Evolutionary conservation across 2,113 vertebrate genomes (phyloP), one percentile per base, ranked within the genome.

Genomic region (Marmota monax): DNA sequence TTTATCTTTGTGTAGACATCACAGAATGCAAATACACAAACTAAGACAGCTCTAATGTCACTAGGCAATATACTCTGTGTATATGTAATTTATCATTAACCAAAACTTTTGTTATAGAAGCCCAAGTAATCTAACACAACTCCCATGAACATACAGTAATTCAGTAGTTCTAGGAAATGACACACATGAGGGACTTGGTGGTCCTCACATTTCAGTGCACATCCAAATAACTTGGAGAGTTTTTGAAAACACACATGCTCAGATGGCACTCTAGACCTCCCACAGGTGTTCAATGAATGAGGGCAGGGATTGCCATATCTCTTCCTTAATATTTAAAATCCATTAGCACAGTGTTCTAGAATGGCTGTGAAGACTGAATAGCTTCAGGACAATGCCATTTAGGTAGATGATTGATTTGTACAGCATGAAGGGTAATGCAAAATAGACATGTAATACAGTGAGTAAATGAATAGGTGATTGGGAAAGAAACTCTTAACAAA

Each of bases 401-500:
- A 78, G 2, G 29, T 14, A 77, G 22, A 42, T 61, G 25, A 53
- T 27, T 91, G 70, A 67, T 45, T 56, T 74, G 23, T 12, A 39
- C 7, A 56, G 18, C 4, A 11, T 29, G 16, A 61, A 8, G 39
- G 12, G 16, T 77, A 32, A 63, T 70, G 5, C 10, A 82, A 90
- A 77, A 37, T 48, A 48, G 32, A 5, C 56, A 73, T 32, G 61
- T 84, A 45, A 37, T 61, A 84, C 67, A 65, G 78, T 39, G 27
- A 77, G 42, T 3, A 73, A 76, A 42, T 42, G 25, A 77, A 83
- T 90, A 27, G 17, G 23, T 48, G 29, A 86, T 67, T 78, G 53
- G 82, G 65, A 79, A 90, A 70, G 58, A 67, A 88, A 86, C 7
- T 17, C 18, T 84, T 61, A 37, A 25, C n/a, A 87, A 65, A 73